Evolutionary conservation across 2,113 vertebrate genomes (phyloP), one percentile per base, ranked within the genome.

Genomic region (Dryoscopus gambensis): DNA sequence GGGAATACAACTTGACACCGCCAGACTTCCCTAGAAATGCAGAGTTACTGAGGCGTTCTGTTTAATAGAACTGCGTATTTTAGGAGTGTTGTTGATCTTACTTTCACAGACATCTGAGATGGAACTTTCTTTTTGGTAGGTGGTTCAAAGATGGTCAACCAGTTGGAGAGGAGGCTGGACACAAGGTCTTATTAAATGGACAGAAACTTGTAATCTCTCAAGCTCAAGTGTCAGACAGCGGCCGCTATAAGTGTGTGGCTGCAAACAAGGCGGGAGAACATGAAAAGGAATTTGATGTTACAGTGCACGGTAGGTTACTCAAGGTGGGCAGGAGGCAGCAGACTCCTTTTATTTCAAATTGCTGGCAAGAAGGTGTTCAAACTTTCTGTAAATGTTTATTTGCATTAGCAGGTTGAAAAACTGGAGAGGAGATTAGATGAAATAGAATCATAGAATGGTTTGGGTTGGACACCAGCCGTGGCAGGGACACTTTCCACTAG

Each of bases 111-210:
- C 11, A 39, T 55, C 65, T 95, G 63, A 94, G 28, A 30, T 31
- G 55, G 44, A 83, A 23, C n/a, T 81, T 95, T 39, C 35, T 57
- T 39, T 95, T 10, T 78, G 86, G 21, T 90, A 99, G 99, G 90
- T 99, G 99, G 99, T 97, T 98, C 49, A 99, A 99, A 95, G 98
- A 99, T 55, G 98, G 98, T 19, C 98, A 98, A 40, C 97, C 98
- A 16, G 73, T 99, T 57, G 97, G 97, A 84, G 98, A 98, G 60
- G 97, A 97, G 10, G 97, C 97, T 70, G 98, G 98, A 65, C 95
- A 98, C 78, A 98, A 98, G 57, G 85, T 99, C 60, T 94, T 98
- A 31, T 69, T 98, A 59, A 98, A 97, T 10, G 99, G 99, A 31
- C 98, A 96, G 30, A 99, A 98, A 49, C 97, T 99, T 73, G 62